phyloP scores from a whole-genome alignment of 1,140 invertebrate genomes.

The Leptopilina clavipes region DNA sequence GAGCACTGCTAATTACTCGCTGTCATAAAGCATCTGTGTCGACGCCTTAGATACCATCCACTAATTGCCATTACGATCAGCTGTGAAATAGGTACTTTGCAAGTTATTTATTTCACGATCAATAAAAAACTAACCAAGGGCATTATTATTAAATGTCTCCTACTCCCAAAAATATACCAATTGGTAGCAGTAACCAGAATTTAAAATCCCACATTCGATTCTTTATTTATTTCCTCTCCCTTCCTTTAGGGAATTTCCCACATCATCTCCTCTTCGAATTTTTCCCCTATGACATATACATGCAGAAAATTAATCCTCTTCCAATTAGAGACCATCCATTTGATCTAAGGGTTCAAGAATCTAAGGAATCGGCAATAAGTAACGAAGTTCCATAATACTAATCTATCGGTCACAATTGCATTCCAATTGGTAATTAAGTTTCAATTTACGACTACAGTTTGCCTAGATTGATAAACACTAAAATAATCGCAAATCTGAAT shows the following conservation, averaged over 20 bases:
- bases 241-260: no score
- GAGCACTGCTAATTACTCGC: slow-evolving; percentile 53
- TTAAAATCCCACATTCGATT: not conserved
- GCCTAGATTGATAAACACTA: no score
- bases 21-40: slow-evolving; percentile 55
- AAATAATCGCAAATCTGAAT: no score
- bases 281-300: no score
- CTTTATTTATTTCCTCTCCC: not conserved
- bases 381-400: slow-evolving; percentile 61
- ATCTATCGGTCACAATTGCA: slow-evolving; percentile 68
- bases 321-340: no score
- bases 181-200: not conserved
- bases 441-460: slow-evolving; percentile 64
- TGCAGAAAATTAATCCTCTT: no score
- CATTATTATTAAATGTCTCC: slow-evolving; percentile 12
- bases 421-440: slow-evolving; percentile 75
- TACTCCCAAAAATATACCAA: not conserved
- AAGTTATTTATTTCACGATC: slow-evolving; percentile 22
- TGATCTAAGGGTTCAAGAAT: no score
- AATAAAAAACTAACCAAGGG: slow-evolving; percentile 21
- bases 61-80: slow-evolving; percentile 32
- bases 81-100: slow-evolving; percentile 27
- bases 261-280: no score
- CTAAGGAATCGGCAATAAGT: slow-evolving; percentile 47
- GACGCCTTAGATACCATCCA: slow-evolving; percentile 34